Percentiles rank a stretch among this genome's conserved stretches.
Conservation (phyloP, 2,113 vertebrate species). For the Pontoporia blainvillei region DNA sequence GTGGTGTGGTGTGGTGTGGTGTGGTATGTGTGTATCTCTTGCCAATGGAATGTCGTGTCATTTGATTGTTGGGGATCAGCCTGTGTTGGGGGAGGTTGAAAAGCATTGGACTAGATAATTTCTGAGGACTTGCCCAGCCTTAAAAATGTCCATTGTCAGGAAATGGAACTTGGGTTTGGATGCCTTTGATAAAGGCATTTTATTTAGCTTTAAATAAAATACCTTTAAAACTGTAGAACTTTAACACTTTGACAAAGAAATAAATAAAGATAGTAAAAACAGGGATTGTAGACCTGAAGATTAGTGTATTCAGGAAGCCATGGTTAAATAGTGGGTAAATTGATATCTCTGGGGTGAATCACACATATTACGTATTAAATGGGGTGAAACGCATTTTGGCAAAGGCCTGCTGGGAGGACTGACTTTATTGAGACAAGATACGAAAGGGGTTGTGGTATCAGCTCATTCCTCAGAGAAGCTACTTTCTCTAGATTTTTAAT, state of each 20-base stretch:
- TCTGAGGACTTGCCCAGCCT: neutral
- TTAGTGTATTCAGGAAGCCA: neutral
- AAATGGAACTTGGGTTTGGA: neutral
- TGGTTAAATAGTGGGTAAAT: neutral
- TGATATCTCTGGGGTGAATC: neutral
- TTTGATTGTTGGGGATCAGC: neutral
- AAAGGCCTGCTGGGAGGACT: neutral
- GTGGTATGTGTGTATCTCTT: too few relatives aligned
- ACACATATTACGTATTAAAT: neutral
- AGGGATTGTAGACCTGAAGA: neutral
- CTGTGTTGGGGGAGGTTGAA: neutral
- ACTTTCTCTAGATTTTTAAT: conserved; percentile 50
- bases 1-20: neutral
- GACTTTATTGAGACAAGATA: neutral
- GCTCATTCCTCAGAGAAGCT: conserved; percentile 23
- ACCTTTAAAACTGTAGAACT: neutral
- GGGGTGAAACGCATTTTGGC: neutral
- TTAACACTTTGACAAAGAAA: neutral
- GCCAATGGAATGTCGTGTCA: too few relatives aligned
- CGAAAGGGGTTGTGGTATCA: too few relatives aligned
- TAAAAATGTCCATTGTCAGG: neutral
- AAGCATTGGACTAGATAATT: neutral
- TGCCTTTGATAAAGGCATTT: neutral
- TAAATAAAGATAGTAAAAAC: neutral
- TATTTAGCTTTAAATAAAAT: neutral